Conservation (phyloP, 2,888 invertebrate species). For the Lysandra bellargus region DNA sequence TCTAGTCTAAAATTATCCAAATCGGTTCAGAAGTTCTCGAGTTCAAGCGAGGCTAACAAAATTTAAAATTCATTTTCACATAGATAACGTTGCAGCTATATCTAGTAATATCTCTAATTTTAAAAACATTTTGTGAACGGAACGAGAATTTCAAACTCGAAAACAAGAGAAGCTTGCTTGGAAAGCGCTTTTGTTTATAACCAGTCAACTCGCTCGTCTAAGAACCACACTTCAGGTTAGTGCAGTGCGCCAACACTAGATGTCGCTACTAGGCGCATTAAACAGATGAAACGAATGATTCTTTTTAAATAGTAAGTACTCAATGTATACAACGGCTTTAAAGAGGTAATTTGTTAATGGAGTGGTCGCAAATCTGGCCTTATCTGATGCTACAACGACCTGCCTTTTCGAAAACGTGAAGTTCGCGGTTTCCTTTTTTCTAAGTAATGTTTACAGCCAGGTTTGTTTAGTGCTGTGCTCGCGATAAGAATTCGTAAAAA, state of each 20-base stretch:
- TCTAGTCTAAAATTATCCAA: too few species aligned
- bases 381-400: constrained; percentile 71
- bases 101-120: too few species aligned
- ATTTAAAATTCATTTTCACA: too few species aligned
- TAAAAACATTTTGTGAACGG: neutral
- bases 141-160: neutral
- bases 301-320: constrained; percentile 18
- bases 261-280: constrained; percentile 40
- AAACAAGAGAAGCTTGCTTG: neutral
- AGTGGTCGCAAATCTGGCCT: constrained; percentile 68
- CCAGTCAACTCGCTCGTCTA: neutral
- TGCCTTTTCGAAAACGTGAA: constrained; percentile 75
- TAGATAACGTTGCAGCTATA: too few species aligned
- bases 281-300: constrained; percentile 23
- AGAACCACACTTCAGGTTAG: constrained; percentile 36
- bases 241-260: constrained; percentile 37
- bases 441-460: constrained; percentile 70
- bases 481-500: constrained; percentile 74
- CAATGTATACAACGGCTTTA: constrained; percentile 48
- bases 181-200: constrained; percentile 1
- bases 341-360: constrained; percentile 76
- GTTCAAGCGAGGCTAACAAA: too few species aligned
- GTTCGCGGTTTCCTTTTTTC: constrained; percentile 64
- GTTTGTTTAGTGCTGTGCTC: constrained; percentile 70
- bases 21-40: too few species aligned